phyloP scores from a whole-genome alignment of 2,797 vertebrate species.

The Chromobotia macracanthus region DNA sequence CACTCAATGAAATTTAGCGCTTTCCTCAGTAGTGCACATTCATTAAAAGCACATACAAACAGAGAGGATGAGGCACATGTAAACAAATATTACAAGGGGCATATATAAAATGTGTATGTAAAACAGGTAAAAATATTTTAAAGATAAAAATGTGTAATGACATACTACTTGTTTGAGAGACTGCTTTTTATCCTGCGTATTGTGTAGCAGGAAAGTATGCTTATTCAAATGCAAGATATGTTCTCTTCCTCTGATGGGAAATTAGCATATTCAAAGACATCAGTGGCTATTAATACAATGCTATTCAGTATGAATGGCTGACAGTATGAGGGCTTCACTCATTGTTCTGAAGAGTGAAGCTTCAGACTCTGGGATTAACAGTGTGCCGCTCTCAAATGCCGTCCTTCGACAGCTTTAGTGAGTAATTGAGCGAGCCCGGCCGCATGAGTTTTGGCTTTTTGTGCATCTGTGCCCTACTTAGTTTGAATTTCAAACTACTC shows the following conservation, averaged over 20 bases:
- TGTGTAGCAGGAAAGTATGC: not conserved
- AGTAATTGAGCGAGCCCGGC: constrained; percentile 5
- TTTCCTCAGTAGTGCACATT: too few relatives aligned
- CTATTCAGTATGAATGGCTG: not conserved
- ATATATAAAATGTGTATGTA: too few relatives aligned
- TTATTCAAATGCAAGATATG: not conserved
- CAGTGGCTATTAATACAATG: not conserved
- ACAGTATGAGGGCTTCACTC: not conserved
- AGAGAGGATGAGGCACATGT: too few relatives aligned
- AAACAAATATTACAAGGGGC: too few relatives aligned
- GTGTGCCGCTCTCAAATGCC: constrained; percentile 4
- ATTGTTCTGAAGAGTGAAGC: constrained; percentile 3
- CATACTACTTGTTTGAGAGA: too few relatives aligned
- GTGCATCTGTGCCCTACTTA: constrained; percentile 44
- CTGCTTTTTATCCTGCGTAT: too few relatives aligned
- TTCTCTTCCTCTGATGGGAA: not conserved
- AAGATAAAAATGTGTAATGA: too few relatives aligned
- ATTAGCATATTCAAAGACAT: not conserved
- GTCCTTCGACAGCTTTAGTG: constrained; percentile 31
- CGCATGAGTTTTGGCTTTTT: constrained; percentile 27
- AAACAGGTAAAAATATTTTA: too few relatives aligned
- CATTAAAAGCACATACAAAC: too few relatives aligned
- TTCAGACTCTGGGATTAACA: constrained; percentile 25
- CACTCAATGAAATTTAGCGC: too few relatives aligned
- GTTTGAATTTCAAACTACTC: constrained; percentile 8